Conservation (phyloP, 2,888 invertebrate species). For the Tetheella fluctuosa region DNA sequence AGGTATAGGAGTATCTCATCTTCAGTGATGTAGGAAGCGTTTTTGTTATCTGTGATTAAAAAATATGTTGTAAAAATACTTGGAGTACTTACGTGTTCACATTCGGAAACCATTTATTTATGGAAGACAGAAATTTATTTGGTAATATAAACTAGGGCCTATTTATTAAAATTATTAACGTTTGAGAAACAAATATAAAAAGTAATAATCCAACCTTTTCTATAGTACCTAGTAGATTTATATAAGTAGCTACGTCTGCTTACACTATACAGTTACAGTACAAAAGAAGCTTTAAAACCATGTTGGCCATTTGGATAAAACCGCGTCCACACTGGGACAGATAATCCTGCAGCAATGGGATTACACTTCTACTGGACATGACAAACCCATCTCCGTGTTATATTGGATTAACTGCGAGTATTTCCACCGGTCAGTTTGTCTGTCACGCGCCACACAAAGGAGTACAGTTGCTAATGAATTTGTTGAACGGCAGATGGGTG, state of each 20-base stretch:
- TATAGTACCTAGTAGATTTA: neutral
- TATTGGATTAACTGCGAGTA: conserved; percentile 63
- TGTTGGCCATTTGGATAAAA: conserved; percentile 48
- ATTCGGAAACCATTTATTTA: too few relatives aligned
- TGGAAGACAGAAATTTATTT: too few relatives aligned
- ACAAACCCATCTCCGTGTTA: conserved; percentile 59
- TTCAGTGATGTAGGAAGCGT: conserved; percentile 83
- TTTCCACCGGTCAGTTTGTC: conserved; percentile 43
- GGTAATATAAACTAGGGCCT: neutral
- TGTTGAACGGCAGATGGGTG: conserved; percentile 39
- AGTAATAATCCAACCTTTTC: conserved; percentile 16
- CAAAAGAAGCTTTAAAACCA: conserved; percentile 8
- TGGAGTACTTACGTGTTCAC: too few relatives aligned
- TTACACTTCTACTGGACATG: conserved; percentile 62
- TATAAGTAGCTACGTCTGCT: conserved; percentile 12
- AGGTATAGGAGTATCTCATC: conserved; percentile 89
- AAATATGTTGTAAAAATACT: neutral
- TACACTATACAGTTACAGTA: neutral
- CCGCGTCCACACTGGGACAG: conserved; percentile 29
- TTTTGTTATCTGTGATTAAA: conserved; percentile 63
- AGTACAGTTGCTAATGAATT: conserved; percentile 19
- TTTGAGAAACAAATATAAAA: neutral
- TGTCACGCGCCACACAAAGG: conserved; percentile 41
- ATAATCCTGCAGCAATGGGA: conserved; percentile 72
- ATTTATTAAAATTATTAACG: neutral